A percentile compares a stretch with the other conserved stretches of the same genome.
phyloP scores from a whole-genome alignment of 30 jellyfish, hydroid and myxozoan genomes.

The Aurelia sp. region DNA sequence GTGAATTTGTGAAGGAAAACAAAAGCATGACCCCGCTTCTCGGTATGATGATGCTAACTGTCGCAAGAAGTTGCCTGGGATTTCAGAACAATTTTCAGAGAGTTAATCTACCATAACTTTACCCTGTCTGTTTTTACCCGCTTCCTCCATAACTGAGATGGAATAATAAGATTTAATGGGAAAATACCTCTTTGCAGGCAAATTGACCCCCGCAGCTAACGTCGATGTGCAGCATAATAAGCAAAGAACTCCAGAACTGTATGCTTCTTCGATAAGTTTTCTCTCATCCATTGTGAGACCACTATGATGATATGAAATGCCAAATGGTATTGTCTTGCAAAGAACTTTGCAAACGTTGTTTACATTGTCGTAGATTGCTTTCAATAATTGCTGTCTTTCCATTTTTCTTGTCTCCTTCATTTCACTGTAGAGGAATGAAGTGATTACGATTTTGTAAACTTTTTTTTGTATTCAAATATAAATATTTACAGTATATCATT shows the following conservation, averaged over 20 bases:
- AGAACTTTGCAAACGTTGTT: slow-evolving; percentile 81
- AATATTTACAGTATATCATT: no score
- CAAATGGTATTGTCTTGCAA: slow-evolving; percentile 83
- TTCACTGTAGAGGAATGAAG: slow-evolving; percentile 20
- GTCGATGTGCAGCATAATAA: slow-evolving; percentile 99
- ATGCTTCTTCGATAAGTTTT: slow-evolving; percentile 94
- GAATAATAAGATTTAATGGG: neutral
- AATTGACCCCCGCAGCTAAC: slow-evolving; percentile 98
- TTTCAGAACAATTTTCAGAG: no score
- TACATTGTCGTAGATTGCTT: slow-evolving; percentile 68
- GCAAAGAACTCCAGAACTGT: slow-evolving; percentile 83
- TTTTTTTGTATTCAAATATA: no score
- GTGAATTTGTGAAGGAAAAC: no score
- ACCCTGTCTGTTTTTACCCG: no score
- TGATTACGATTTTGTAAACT: neutral
- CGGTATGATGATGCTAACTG: no score
- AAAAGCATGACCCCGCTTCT: no score
- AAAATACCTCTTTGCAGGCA: slow-evolving; percentile 95
- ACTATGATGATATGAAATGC: slow-evolving; percentile 98
- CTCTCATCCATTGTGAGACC: slow-evolving; percentile 98
- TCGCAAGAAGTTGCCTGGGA: no score
- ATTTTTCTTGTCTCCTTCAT: slow-evolving; percentile 37
- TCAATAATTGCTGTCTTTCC: slow-evolving; percentile 67
- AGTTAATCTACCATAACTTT: no score
- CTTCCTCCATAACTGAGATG: no score